These are phyloP conservation scores for Tiaroga cobitis DNA, from an alignment of 2,797 vertebrate species.

Conservation along the genomic window DNA sequence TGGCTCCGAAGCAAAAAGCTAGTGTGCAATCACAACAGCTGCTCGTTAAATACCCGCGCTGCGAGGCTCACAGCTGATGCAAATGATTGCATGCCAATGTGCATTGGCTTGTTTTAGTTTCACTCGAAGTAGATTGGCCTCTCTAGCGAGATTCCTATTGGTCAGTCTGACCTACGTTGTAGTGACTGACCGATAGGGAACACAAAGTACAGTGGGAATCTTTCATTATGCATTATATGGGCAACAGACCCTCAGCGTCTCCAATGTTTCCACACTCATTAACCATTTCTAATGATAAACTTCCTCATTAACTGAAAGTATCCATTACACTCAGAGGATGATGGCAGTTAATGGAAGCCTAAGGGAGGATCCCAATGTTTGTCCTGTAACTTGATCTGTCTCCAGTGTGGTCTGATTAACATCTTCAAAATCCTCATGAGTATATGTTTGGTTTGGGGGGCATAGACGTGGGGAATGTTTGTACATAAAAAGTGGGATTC, in stretches of 20 bases:
- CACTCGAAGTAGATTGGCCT: too few species aligned
- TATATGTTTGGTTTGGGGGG: not conserved
- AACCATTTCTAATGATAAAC: not conserved
- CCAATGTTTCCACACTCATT: not conserved
- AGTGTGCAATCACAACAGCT: too few species aligned
- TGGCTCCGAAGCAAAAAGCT: too few species aligned
- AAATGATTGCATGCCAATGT: too few species aligned
- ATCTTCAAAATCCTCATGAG: not conserved
- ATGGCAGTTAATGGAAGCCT: not conserved
- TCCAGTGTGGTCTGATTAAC: not conserved
- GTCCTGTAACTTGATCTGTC: not conserved
- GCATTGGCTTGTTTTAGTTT: too few species aligned
- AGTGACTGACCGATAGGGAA: too few species aligned
- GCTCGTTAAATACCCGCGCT: too few species aligned
- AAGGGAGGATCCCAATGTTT: not conserved
- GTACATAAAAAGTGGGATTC: not conserved
- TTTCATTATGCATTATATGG: not conserved
- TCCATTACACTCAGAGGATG: not conserved
- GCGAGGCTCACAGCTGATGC: too few species aligned
- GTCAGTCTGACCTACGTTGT: too few species aligned
- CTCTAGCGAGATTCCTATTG: too few species aligned
- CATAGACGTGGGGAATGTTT: not conserved
- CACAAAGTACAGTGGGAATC: not conserved
- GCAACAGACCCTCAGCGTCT: not conserved
- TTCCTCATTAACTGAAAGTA: not conserved